Conservation (phyloP, 2,888 invertebrate genomes). For the Plebejus anna region DNA sequence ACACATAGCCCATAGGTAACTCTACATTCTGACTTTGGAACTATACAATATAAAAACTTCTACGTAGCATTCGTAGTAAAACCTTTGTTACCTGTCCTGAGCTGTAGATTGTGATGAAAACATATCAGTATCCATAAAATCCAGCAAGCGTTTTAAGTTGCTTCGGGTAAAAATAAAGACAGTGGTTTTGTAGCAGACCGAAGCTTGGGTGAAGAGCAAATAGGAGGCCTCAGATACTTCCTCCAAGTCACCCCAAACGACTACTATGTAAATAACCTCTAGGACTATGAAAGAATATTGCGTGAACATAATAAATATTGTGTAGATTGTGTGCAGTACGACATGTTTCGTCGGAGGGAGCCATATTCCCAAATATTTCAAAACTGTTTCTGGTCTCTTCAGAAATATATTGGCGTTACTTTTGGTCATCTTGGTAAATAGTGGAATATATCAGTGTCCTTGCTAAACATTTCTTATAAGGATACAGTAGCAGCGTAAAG, state of each 20-base stretch:
- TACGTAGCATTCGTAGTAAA: background rate
- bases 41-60: background rate
- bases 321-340: conserved; percentile 46
- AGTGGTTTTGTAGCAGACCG: conserved; percentile 60
- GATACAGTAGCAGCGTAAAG: background rate
- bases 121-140: conserved; percentile 50
- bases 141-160: conserved; percentile 47
- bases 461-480: background rate
- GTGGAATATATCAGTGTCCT: background rate
- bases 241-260: conserved; percentile 62
- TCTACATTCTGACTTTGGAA: background rate
- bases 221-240: conserved; percentile 62
- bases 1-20: too few relatives aligned
- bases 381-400: conserved; percentile 48
- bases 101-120: conserved; percentile 48
- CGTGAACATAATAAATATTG: conserved; percentile 49
- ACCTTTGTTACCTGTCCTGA: conserved; percentile 54
- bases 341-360: conserved; percentile 44
- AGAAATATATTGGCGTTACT: conserved; percentile 51
- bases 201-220: conserved; percentile 63
- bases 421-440: conserved; percentile 41
- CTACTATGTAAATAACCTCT: conserved; percentile 57
- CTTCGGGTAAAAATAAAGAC: conserved; percentile 54
- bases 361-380: conserved; percentile 60
- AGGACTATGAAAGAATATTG: conserved; percentile 60